Base-by-base conservation (phyloP, 2,888 invertebrate genomes). In the Drosophila sordidapex region DNA sequence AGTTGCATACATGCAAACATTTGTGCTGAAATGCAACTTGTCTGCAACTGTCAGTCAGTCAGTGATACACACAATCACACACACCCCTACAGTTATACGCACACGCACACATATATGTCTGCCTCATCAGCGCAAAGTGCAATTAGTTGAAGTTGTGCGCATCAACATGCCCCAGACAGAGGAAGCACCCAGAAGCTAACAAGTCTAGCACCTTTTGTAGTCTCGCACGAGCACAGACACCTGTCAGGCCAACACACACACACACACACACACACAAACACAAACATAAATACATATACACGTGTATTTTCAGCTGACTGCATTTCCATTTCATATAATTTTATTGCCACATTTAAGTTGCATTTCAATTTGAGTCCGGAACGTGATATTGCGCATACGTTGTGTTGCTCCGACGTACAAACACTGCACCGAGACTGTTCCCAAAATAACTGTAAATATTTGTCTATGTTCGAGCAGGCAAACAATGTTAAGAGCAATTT, bases 1-100 rank as follows among this genome's bases (percentile, higher is more conserved):
- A 82, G 74, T 81, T 81, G 74, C 83, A 81, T 74, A 73, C 86
- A 87, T 81, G 90, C 86, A 89, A 87, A 85, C 87, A 87, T 87
- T 87, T 87, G 89, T 87, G 90, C 88, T 85, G 81, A 89, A 87
- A 87, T 89, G 90, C 90, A 89, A 81, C 83, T 87, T 87, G 87
- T 87, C 87, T 87, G 85, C 87, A 89, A 82, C 85, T 87, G 88
- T 82, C 87, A 86, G 84, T 86, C 83, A 81, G 88, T 76, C 75
- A 83, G 73, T 71, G 71, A 72, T 58, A 66, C 71, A 66, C 59
- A 79, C 64, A 67, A 61, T 33, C 56, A 68, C 57, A 43, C 48
- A 31, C 58, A 62, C 27, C 10, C 40, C n/a, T 43, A 56, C 51
- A 58, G 60, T 27, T 43, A n/a, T n/a, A 51, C 29, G n/a, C 51